Conservation (phyloP, 2,888 invertebrate species). For the Hylaea fasciaria region DNA sequence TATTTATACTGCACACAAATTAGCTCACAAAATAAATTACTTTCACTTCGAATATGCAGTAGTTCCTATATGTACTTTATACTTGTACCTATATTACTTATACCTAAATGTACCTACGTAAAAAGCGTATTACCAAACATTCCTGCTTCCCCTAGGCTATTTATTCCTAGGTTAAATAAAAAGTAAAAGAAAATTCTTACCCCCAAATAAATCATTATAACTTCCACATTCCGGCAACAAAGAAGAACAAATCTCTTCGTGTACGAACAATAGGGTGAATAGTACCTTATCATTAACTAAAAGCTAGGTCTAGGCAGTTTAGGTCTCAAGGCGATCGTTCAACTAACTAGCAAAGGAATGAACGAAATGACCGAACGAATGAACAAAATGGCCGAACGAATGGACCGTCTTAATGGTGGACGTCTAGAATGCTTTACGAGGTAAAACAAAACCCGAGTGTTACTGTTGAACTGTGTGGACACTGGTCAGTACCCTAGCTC, state of each 20-base stretch:
- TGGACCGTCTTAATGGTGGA: slow-evolving; percentile 70
- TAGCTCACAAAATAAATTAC: too few relatives aligned
- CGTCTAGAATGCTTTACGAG: slow-evolving; percentile 70
- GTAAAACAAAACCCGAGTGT: slow-evolving; percentile 75
- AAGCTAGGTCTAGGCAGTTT: slow-evolving; percentile 46
- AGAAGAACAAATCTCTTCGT: neutral
- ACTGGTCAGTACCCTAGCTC: slow-evolving; percentile 2
- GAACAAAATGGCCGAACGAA: slow-evolving; percentile 70
- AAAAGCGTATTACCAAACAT: too few relatives aligned
- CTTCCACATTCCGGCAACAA: slow-evolving; percentile 2
- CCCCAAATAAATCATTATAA: neutral
- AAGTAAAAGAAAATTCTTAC: neutral
- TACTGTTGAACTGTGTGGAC: slow-evolving; percentile 43
- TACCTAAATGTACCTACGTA: too few relatives aligned
- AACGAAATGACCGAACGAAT: slow-evolving; percentile 68
- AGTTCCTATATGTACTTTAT: too few relatives aligned
- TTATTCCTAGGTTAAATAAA: neutral
- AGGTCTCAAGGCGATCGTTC: slow-evolving; percentile 77
- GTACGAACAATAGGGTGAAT: slow-evolving; percentile 47
- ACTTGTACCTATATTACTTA: too few relatives aligned
- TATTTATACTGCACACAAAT: too few relatives aligned
- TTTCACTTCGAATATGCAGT: too few relatives aligned
- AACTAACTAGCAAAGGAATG: slow-evolving; percentile 66
- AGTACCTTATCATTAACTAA: slow-evolving; percentile 65
- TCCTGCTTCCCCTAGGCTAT: too few relatives aligned